Evolutionary conservation across 2,888 invertebrate genomes (phyloP), one percentile per base, ranked within the genome.

Genomic region (Eremobia ochroleuca): DNA sequence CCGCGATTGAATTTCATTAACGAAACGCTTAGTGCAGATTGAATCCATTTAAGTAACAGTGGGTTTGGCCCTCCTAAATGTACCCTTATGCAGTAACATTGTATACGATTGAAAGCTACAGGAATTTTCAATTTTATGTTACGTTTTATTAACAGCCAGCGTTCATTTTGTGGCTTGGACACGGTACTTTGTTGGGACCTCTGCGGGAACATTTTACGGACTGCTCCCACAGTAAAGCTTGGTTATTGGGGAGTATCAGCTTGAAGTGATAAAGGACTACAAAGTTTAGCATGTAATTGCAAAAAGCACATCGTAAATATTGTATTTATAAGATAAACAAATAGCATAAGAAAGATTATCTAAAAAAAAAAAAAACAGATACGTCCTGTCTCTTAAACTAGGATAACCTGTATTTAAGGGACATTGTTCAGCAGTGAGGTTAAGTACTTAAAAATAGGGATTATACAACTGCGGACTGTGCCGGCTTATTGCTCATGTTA

Each of bases 1-100:
- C 93, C 92, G 90, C 95, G 95, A 96, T 97, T 96, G 96, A 96
- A 96, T 96, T 96, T 96, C 96, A 96, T 96, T 97, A 97, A 96
- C 94, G 94, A 92, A 96, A 94, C 96, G 96, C 96, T 96, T 96
- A 96, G 96, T 95, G 93, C 94, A 94, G 95, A 96, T 96, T 96
- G 96, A 95, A 96, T 96, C 96, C 94, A 96, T 96, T 96, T 95
- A 95, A 96, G 93, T 95, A 95, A 95, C 94, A 93, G 93, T 93
- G 90, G 93, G 92, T 93, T 93, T 94, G 93, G 91, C 92, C 91
- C 90, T 90, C 83, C 84, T 90, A 90, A 92, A 92, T 92, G 92
- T 91, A 90, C 88, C 89, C 88, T 90, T 91, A 89, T 92, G 92
- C 92, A 91, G 87, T 90, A 88, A 87, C 90, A 88, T 86, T 85